Evolutionary conservation across 2,888 invertebrate species (phyloP).

Genomic region (Mesochorus sp.): DNA sequence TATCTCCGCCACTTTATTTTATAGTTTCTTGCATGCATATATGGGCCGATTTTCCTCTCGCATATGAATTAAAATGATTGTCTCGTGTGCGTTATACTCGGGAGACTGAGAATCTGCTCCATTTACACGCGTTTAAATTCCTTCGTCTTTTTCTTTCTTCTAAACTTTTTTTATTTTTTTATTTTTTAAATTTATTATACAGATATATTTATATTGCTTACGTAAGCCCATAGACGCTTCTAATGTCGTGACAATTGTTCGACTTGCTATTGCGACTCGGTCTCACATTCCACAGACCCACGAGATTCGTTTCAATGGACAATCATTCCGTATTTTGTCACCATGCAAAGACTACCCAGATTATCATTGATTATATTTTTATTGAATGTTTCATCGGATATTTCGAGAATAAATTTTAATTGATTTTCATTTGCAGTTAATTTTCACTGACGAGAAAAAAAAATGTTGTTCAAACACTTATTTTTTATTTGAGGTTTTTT

Average conservation of each 20-base stretch:
- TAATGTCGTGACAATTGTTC: not conserved
- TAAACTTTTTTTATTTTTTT: not conserved
- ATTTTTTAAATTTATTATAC: too few species aligned
- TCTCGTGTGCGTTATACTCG: not conserved
- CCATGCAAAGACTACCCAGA: not conserved
- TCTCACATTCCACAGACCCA: not conserved
- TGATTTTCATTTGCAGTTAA: not conserved
- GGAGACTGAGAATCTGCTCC: not conserved
- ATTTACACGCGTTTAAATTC: not conserved
- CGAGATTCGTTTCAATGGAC: not conserved
- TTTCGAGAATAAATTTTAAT: not conserved
- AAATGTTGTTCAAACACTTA: too few species aligned
- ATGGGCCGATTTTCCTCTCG: slow-evolving; percentile 22
- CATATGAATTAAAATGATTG: slow-evolving; percentile 11
- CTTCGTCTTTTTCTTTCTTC: not conserved
- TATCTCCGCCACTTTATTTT: not conserved
- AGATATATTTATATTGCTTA: not conserved
- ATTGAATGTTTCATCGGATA: not conserved
- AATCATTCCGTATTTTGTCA: not conserved
- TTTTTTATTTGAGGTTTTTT: not conserved
- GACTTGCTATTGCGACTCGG: not conserved
- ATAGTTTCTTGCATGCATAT: too few species aligned
- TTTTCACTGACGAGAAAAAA: not conserved
- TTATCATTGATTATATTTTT: not conserved
- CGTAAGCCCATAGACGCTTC: not conserved